phyloP scores from a whole-genome alignment of 2,797 vertebrate species.

The Pantherophis vulpinus region DNA sequence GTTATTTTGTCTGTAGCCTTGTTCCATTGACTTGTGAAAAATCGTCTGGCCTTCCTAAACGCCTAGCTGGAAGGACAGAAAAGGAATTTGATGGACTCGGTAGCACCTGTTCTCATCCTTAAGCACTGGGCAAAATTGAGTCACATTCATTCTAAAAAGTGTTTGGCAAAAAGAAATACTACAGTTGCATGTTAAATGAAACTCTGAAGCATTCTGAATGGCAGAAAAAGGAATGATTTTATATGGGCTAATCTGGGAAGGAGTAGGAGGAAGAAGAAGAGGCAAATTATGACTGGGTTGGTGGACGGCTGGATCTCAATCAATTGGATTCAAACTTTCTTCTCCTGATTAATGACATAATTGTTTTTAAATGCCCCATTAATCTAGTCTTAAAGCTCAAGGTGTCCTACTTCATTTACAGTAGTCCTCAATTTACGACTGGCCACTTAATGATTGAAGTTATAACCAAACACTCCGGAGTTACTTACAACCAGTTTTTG shows the following conservation, averaged over 20 bases:
- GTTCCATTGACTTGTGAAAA: not conserved
- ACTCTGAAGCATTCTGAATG: not conserved
- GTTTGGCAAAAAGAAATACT: not conserved
- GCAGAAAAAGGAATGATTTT: not conserved
- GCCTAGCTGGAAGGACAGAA: not conserved
- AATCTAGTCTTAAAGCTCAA: not conserved
- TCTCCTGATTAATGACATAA: too few relatives aligned
- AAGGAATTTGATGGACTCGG: not conserved
- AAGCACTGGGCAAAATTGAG: not conserved
- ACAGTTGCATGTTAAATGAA: not conserved
- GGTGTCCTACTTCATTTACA: not conserved
- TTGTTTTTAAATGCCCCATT: not conserved
- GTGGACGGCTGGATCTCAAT: not conserved
- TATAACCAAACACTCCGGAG: not conserved
- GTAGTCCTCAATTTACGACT: not conserved
- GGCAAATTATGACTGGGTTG: not conserved
- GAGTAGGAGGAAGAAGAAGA: not conserved
- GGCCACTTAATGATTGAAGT: not conserved
- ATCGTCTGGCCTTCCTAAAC: too few relatives aligned
- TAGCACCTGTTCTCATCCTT: not conserved
- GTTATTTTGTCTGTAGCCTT: not conserved
- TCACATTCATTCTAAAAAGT: not conserved
- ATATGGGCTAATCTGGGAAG: not conserved
- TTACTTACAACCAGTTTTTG: not conserved
- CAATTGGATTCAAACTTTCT: not conserved